Percentiles rank a stretch among this genome's conserved stretches.
Evolutionary conservation across 2,113 vertebrate species (phyloP).

Genomic region (Uria lomvia): DNA sequence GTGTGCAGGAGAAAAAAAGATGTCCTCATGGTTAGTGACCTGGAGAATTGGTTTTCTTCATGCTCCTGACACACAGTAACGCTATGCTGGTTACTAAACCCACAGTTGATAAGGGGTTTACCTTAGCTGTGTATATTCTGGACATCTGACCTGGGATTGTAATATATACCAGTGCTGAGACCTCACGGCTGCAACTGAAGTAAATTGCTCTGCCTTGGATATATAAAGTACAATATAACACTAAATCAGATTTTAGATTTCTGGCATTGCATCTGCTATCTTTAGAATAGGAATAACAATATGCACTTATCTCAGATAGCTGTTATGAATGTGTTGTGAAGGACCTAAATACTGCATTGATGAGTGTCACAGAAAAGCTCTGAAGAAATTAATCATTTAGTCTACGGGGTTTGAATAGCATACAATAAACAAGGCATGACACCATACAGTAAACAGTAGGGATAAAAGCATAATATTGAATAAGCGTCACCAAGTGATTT

Average conservation of each 20-base stretch:
- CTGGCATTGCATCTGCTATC: not conserved
- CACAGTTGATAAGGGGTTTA: not conserved
- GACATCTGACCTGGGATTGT: not conserved
- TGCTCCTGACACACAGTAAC: not conserved
- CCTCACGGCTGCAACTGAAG: not conserved
- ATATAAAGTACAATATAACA: not conserved
- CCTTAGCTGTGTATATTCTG: not conserved
- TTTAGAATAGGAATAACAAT: slow-evolving; percentile 9
- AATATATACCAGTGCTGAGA: not conserved
- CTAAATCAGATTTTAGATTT: not conserved
- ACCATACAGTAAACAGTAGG: not conserved
- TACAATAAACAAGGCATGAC: not conserved
- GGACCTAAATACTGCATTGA: not conserved
- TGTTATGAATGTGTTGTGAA: not conserved
- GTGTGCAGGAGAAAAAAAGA: not conserved
- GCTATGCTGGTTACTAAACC: not conserved
- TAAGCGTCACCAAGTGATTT: not conserved
- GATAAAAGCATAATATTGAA: not conserved
- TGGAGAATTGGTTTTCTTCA: slow-evolving; percentile 28
- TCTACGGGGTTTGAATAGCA: not conserved
- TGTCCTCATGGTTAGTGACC: not conserved
- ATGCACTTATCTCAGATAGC: not conserved
- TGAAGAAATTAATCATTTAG: slow-evolving; percentile 34
- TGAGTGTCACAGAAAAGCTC: not conserved
- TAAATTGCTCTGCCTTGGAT: not conserved